Evolutionary conservation across 2,888 invertebrate species (phyloP).

Genomic region (Drosophila testacea): DNA sequence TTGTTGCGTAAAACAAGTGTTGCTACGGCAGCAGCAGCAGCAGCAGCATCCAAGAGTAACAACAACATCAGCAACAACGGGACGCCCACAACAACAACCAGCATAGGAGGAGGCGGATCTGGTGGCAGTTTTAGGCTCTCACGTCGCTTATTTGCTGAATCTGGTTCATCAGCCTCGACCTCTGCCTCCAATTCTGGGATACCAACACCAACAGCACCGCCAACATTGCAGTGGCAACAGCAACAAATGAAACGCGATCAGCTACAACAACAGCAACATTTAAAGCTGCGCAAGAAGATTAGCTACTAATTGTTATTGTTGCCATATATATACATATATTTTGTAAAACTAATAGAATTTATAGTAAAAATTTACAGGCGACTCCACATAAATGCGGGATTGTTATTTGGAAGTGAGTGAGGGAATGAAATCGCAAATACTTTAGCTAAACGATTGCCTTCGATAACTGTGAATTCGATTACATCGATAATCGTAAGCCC

Average conservation of each 20-base stretch:
- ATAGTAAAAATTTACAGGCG: constrained; percentile 44
- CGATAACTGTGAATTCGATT: constrained; percentile 35
- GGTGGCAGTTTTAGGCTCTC: constrained; percentile 62
- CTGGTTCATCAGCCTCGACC: constrained; percentile 71
- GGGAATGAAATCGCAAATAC: constrained; percentile 43
- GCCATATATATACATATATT: constrained; percentile 14
- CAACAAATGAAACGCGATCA: constrained; percentile 46
- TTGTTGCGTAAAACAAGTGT: constrained; percentile 82
- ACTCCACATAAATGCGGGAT: constrained; percentile 13
- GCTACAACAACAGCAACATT: constrained; percentile 74
- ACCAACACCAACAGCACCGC: constrained; percentile 78
- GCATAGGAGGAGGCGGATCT: constrained; percentile 32
- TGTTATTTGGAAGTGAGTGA: not conserved
- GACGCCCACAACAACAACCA: constrained; percentile 42
- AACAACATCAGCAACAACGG: constrained; percentile 45
- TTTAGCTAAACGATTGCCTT: constrained; percentile 35
- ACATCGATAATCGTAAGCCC: constrained; percentile 15
- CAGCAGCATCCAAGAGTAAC: constrained; percentile 39
- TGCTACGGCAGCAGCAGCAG: constrained; percentile 57
- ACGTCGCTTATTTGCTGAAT: constrained; percentile 67
- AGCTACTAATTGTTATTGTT: constrained; percentile 75
- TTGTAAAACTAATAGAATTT: constrained; percentile 35
- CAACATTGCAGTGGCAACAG: constrained; percentile 57
- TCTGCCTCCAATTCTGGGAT: constrained; percentile 80
- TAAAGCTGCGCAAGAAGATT: constrained; percentile 84